These are phyloP conservation scores for Oxyura jamaicensis DNA, from an alignment of 2,113 vertebrate genomes.

Conservation along the genomic window DNA sequence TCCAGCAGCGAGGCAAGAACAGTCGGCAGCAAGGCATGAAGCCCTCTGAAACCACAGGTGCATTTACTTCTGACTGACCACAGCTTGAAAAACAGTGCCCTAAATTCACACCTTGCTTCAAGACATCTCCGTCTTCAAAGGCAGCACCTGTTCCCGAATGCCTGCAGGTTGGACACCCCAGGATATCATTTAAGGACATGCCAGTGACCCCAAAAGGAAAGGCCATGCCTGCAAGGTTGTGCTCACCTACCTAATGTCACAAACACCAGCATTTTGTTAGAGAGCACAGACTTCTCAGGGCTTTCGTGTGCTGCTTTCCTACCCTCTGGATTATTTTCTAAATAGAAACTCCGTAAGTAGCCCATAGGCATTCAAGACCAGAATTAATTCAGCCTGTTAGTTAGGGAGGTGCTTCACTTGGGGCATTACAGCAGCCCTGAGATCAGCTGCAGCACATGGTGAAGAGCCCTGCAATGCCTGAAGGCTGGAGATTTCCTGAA, in stretches of 20 bases:
- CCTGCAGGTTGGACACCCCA: background rate
- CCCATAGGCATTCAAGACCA: background rate
- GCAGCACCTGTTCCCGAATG: background rate
- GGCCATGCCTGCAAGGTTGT: background rate
- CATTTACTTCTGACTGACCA: background rate
- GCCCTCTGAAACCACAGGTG: background rate
- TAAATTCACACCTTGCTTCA: background rate
- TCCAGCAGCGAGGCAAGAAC: background rate
- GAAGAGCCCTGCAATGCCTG: background rate
- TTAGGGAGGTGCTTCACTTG: background rate
- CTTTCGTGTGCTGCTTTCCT: background rate
- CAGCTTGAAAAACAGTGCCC: background rate
- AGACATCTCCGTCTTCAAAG: background rate
- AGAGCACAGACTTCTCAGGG: rapidly evolving
- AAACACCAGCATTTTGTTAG: background rate
- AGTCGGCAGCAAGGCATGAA: background rate
- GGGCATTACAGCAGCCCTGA: background rate
- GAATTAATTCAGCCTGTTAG: background rate
- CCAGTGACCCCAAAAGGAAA: background rate
- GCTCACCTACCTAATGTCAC: background rate
- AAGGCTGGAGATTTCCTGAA: background rate
- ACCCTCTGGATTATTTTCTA: background rate
- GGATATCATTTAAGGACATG: background rate
- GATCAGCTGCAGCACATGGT: background rate
- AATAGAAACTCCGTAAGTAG: background rate